Base-by-base conservation (phyloP, 2,888 invertebrate species). In the Geophilus truncorum region DNA sequence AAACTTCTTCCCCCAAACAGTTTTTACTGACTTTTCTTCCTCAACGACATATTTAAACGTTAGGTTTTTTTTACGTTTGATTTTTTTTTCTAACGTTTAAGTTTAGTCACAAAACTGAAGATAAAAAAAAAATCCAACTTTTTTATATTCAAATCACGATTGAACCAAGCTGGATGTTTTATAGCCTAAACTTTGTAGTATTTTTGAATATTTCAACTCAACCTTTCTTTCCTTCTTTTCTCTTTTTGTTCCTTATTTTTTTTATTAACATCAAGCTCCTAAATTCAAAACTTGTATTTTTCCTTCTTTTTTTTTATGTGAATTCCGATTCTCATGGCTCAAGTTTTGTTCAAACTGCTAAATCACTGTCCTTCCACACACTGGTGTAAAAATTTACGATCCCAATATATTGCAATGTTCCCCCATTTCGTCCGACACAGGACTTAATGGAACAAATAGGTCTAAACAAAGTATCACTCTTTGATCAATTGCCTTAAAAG, bases 341-440 rank as follows among this genome's bases (percentile, higher is more conserved):
- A 70, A 70, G 70, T 70, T n/a, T 70, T 70, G 70, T 70, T 70
- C 70, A 70, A 70, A 70, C 70, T 70, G 70, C 70, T 70, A 70
- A 70, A 70, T 70, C 70, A 70, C 70, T 25, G 70, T 70, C 70
- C 70, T 70, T 70, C 70, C 70, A 70, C 70, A 70, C 6, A 70
- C 10, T 51, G 70, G 70, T 70, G 70, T 70, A 70, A 70, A 70
- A 70, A 70, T 70, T 70, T 70, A 70, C 70, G 70, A 70, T 70
- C 25, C 70, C 70, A 70, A 70, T 70, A 70, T 70, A 70, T 70
- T 70, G 70, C 70, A 10, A 15, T 7, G 62, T 70, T 70, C 70
- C 70, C 10, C 70, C 70, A 28, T 70, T 70, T 28, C 28, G n/a
- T 28, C 7, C 28, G 28, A 15, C 70, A 28, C 70, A 10, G 28